Base-by-base conservation (phyloP, 1,140 invertebrate genomes). In the Holcopasites calliopsidis region DNA sequence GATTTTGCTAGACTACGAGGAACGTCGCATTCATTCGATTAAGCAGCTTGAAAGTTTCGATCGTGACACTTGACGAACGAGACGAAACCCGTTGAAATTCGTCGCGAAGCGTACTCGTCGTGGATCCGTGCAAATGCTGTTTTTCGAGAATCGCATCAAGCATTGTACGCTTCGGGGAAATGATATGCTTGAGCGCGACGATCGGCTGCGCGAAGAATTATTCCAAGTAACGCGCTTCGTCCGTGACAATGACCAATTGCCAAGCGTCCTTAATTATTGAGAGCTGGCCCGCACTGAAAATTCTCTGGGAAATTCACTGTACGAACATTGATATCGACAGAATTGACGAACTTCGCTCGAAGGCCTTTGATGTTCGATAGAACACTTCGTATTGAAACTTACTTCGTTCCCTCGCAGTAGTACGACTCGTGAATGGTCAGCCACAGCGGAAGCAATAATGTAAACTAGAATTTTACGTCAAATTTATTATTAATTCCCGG, bases 11-110 rank as follows among this genome's bases (percentile, higher is more conserved):
- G n/a, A 23, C 58, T 40, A 52, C 16, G 62, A 49, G 49, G 49
- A 42, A 49, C 49, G 50, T 54, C 40, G 49, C 65, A 47, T 70
- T 42, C 50, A 77, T 78, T 81, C 70, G 78, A 80, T 77, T 82
- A 76, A 23, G 16, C 40, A 16, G 28, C 40, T 18, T 52, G 60
- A 82, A 72, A 76, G 72, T 77, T 76, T 44, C 40, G 42, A 40
- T 68, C 60, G 61, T 71, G n/a, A n/a, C 23, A 11, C 47, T 62
- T 44, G 42, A 35, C 49, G 38, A n/a, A 58, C 18, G 69, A 64
- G 18, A 70, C 38, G 47, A 58, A 81, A 18, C 18, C 11, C 11
- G 28, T 61, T n/a, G 21, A 26, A 26, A 38, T 55, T 57, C 40
- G 31, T 35, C 31, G 44, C 7, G 33, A 16, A 60, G 61, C 23